A percentile compares a stretch with the other conserved stretches of the same genome.
Conservation (phyloP, 2,888 invertebrate genomes). For the Gortyna flavago region DNA sequence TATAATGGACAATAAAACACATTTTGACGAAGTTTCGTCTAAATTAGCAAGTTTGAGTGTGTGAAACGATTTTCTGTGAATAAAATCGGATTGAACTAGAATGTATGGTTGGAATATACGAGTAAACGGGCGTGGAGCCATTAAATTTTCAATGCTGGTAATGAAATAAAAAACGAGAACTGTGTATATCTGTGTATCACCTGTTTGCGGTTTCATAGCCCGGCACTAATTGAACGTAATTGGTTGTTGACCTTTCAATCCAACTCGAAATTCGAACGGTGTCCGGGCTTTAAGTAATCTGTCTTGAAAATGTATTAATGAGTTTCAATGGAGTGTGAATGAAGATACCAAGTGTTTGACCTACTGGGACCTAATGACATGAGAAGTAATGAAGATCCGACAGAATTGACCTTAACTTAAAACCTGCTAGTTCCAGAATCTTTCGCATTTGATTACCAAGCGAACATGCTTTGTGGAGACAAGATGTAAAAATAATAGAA, state of each 20-base stretch:
- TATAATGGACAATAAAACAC: conserved; percentile 62
- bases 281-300: conserved; percentile 46
- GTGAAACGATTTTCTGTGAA: conserved; percentile 65
- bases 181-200: conserved; percentile 55
- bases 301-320: conserved; percentile 14
- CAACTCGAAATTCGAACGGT: conserved; percentile 52
- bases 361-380: background rate
- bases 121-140: conserved; percentile 56
- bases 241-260: conserved; percentile 62
- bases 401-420: background rate
- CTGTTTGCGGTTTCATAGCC: conserved; percentile 59
- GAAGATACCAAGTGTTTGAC: background rate
- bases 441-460: background rate
- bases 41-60: conserved; percentile 68
- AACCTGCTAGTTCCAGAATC: background rate
- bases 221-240: conserved; percentile 57
- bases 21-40: conserved; percentile 65
- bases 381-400: background rate
- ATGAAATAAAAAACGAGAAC: conserved; percentile 53
- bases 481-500: background rate
- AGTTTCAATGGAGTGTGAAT: conserved; percentile 22
- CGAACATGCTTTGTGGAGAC: background rate
- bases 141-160: conserved; percentile 59
- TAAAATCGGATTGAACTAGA: conserved; percentile 57
- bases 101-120: conserved; percentile 53